Conservation (phyloP, 2,113 vertebrate genomes). For the Lepisosteus oculatus region DNA sequence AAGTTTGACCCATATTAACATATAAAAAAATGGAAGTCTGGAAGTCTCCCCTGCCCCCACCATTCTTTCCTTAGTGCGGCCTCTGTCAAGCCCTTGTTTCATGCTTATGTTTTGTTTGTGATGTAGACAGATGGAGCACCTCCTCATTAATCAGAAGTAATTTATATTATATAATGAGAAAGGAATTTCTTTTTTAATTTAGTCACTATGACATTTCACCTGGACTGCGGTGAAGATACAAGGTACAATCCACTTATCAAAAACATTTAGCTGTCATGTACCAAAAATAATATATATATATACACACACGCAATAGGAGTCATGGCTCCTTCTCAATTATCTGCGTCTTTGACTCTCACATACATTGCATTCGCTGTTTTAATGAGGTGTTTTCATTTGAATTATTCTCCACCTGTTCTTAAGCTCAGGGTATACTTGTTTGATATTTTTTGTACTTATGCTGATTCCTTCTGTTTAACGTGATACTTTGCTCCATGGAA, state of each 20-base stretch:
- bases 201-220: slow-evolving; percentile 39
- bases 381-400: slow-evolving; percentile 6
- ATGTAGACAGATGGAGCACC: slow-evolving; percentile 37
- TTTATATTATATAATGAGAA: slow-evolving; percentile 43
- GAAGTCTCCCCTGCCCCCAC: slow-evolving; percentile 27
- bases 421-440: no score
- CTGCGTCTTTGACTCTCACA: slow-evolving; percentile 19
- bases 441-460: no score
- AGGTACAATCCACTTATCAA: slow-evolving; percentile 52
- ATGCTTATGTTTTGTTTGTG: slow-evolving; percentile 47
- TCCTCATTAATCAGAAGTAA: slow-evolving; percentile 46
- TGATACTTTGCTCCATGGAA: no score
- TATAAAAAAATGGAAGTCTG: slow-evolving; percentile 22
- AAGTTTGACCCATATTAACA: slow-evolving; percentile 32
- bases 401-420: not conserved
- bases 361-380: slow-evolving; percentile 8
- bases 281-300: slow-evolving; percentile 15
- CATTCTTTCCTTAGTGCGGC: slow-evolving; percentile 15
- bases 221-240: slow-evolving; percentile 31
- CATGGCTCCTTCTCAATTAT: slow-evolving; percentile 14
- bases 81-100: slow-evolving; percentile 26
- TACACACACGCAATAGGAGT: not conserved
- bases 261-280: slow-evolving; percentile 33
- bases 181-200: slow-evolving; percentile 42
- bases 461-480: no score